phyloP scores from a whole-genome alignment of 1,140 invertebrate species.

The Trichogramma pretiosum region DNA sequence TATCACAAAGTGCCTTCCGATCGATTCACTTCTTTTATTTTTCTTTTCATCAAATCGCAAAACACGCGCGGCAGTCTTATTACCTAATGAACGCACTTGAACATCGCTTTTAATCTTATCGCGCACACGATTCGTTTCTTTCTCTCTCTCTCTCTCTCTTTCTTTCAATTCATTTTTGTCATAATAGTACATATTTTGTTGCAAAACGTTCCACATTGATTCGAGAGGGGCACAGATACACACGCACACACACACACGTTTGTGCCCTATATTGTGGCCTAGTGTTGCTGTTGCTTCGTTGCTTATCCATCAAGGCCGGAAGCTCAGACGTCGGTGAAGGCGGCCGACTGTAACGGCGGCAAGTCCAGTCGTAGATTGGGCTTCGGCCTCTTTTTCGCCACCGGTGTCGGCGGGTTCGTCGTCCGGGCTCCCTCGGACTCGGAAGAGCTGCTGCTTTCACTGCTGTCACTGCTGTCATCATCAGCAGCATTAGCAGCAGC shows the following conservation, averaged over 20 bases:
- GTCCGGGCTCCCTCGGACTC: conserved; percentile 27
- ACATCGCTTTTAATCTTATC: conserved; percentile 3
- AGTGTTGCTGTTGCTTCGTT: too few relatives aligned
- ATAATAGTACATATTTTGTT: too few relatives aligned
- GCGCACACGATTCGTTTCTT: background rate
- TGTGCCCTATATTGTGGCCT: background rate
- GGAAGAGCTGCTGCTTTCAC: conserved; percentile 21
- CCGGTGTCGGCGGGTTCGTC: too few relatives aligned
- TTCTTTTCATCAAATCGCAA: conserved; percentile 3
- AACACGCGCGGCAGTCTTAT: too few relatives aligned
- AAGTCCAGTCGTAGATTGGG: background rate
- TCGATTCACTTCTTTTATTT: conserved; percentile 3
- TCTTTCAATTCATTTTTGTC: too few relatives aligned
- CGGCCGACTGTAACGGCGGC: conserved; percentile 23
- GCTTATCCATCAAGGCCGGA: background rate
- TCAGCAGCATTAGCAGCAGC: too few relatives aligned
- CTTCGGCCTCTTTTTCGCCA: too few relatives aligned
- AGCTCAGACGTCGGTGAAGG: conserved; percentile 28
- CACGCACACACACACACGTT: background rate
- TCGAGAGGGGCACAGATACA: background rate
- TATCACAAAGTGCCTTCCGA: too few relatives aligned
- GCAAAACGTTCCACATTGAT: too few relatives aligned
- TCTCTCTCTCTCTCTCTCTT: background rate
- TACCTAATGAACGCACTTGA: too few relatives aligned
- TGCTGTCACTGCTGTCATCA: too few relatives aligned